Conservation (phyloP, 1,140 invertebrate genomes). For the Drosophila pallidifrons region DNA sequence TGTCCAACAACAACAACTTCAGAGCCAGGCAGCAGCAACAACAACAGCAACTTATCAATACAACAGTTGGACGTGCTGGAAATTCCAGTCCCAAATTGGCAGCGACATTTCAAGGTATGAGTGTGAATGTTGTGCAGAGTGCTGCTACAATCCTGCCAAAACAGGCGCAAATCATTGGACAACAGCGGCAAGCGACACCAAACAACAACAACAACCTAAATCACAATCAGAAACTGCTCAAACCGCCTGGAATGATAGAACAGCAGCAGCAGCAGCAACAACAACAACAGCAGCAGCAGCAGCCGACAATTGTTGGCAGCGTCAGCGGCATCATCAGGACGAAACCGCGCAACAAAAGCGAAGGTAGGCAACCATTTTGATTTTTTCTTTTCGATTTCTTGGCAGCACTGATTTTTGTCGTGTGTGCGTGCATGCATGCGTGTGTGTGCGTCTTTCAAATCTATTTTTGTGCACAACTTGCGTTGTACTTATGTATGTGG, state of each 20-base stretch:
- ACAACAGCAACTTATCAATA: conserved; percentile 7
- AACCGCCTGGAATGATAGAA: not conserved
- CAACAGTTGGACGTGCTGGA: conserved; percentile 19
- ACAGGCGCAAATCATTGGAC: conserved; percentile 1
- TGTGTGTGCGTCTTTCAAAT: conserved; percentile 34
- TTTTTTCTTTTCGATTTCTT: conserved; percentile 15
- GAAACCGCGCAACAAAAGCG: conserved; percentile 56
- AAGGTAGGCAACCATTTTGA: conserved; percentile 53
- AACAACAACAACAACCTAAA: conserved; percentile 17
- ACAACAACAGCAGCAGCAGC: conserved; percentile 17
- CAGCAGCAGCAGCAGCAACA: conserved; percentile 19
- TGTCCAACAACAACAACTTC: conserved; percentile 1
- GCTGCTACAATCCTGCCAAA: not conserved
- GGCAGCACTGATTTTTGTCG: conserved; percentile 17
- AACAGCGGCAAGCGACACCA: not conserved
- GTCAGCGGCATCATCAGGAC: conserved; percentile 28
- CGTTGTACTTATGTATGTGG: conserved; percentile 8
- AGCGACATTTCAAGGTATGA: conserved; percentile 37
- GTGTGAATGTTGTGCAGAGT: conserved; percentile 21
- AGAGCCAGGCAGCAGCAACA: not conserved
- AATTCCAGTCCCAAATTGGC: conserved; percentile 43
- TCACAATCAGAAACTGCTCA: conserved; percentile 22
- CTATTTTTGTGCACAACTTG: conserved; percentile 54
- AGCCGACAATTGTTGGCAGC: not conserved
- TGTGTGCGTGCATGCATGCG: conserved; percentile 6